Conservation (phyloP, 1,140 invertebrate genomes). For the Drosophila lacertosa region DNA sequence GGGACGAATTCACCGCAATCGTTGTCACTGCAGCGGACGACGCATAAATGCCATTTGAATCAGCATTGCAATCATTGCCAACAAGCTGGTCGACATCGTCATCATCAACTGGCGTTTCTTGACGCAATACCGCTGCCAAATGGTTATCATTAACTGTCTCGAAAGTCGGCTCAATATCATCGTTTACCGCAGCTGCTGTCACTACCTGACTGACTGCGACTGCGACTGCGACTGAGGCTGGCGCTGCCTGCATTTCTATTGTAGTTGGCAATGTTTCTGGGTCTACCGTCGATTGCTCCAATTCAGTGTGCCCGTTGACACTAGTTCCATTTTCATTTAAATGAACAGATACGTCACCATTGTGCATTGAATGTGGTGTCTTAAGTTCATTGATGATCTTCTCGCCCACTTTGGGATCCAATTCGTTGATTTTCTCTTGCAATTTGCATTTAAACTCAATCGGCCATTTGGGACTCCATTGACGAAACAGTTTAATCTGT, state of each 20-base stretch:
- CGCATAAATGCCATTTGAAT: slow-evolving; percentile 62
- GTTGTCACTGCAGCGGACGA: slow-evolving; percentile 68
- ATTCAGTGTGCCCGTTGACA: slow-evolving; percentile 42
- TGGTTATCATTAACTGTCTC: slow-evolving; percentile 65
- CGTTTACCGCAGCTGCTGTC: slow-evolving; percentile 9
- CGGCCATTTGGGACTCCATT: slow-evolving; percentile 94
- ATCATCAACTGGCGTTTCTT: slow-evolving; percentile 79
- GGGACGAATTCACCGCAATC: slow-evolving; percentile 66
- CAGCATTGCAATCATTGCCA: slow-evolving; percentile 42
- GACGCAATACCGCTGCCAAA: slow-evolving; percentile 72
- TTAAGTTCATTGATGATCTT: slow-evolving; percentile 85
- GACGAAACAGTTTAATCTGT: slow-evolving; percentile 92
- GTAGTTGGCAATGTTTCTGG: slow-evolving; percentile 32
- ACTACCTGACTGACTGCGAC: no score
- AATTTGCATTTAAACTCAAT: slow-evolving; percentile 89
- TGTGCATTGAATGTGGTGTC: slow-evolving; percentile 60
- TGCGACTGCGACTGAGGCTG: no score
- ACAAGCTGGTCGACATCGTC: slow-evolving; percentile 38
- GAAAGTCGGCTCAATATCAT: slow-evolving; percentile 33
- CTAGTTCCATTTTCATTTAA: slow-evolving; percentile 74
- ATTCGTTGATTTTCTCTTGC: slow-evolving; percentile 88
- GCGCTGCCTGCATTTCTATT: slow-evolving; percentile 18
- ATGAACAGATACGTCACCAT: slow-evolving; percentile 68
- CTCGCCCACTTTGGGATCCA: slow-evolving; percentile 88
- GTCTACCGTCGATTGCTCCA: slow-evolving; percentile 41